Percentiles rank a stretch among this genome's conserved stretches.
These are phyloP conservation scores for Mugil cephalus DNA, from an alignment of 2,113 vertebrate species.

Conservation along the genomic window DNA sequence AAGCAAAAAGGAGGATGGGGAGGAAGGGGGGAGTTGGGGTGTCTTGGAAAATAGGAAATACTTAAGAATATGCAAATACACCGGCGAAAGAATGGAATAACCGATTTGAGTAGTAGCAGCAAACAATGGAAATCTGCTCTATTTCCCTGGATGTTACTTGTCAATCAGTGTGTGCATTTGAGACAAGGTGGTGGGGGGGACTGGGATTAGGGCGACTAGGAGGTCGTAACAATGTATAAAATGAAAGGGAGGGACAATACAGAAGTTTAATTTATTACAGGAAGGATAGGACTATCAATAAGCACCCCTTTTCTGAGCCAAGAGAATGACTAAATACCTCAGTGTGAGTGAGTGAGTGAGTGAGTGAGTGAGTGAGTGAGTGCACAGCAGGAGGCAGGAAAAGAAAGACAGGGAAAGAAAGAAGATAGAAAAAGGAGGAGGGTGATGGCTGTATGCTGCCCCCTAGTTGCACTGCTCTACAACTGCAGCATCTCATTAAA, in stretches of 20 bases:
- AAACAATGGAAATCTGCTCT: conserved; percentile 88
- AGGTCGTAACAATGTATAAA: conserved; percentile 89
- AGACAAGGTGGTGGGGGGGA: conserved; percentile 26
- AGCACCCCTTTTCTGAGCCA: conserved; percentile 73
- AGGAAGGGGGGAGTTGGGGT: conserved; percentile 48
- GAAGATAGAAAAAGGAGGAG: conserved; percentile 19
- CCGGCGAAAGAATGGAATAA: conserved; percentile 88
- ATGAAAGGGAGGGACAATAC: conserved; percentile 84
- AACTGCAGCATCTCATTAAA: conserved; percentile 37
- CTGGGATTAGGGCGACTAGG: conserved; percentile 79
- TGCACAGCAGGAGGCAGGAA: neutral
- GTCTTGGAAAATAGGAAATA: conserved; percentile 89
- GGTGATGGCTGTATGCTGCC: conserved; percentile 81
- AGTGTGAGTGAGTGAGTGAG: conserved; percentile 42
- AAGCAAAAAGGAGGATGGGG: conserved; percentile 63
- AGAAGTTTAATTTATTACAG: conserved; percentile 87
- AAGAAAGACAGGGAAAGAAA: conserved; percentile 9
- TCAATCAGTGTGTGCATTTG: conserved; percentile 84
- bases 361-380: conserved; percentile 15
- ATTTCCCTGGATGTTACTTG: conserved; percentile 83
- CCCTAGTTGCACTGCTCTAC: conserved; percentile 69
- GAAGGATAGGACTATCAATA: conserved; percentile 85
- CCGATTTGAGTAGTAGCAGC: conserved; percentile 85
- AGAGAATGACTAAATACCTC: conserved; percentile 75
- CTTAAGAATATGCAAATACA: conserved; percentile 97